These are phyloP conservation scores for Platerodrilus igneus DNA, from an alignment of 2,888 invertebrate genomes.

Conservation along the genomic window DNA sequence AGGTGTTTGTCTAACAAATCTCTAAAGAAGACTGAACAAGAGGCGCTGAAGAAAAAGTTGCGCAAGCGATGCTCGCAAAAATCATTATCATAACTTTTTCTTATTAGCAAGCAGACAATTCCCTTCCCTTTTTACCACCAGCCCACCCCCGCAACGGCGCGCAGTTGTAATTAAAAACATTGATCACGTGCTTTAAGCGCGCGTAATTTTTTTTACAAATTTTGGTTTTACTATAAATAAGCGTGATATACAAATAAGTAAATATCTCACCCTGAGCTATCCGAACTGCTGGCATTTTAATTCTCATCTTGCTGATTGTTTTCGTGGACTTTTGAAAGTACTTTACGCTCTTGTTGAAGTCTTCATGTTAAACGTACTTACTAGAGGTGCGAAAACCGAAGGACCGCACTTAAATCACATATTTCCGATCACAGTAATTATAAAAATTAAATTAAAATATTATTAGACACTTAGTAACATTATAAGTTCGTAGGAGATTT, in stretches of 20 bases:
- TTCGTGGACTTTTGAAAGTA: too few relatives aligned
- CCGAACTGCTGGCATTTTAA: constrained; percentile 95
- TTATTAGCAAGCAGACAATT: constrained; percentile 49
- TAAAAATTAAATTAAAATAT: too few relatives aligned
- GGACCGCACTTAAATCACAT: too few relatives aligned
- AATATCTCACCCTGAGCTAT: constrained; percentile 87
- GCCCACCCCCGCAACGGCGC: constrained; percentile 32
- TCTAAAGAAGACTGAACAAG: constrained; percentile 34
- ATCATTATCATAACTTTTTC: constrained; percentile 49
- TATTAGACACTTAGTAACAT: too few relatives aligned
- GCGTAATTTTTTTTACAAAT: constrained; percentile 16
- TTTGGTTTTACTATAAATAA: background rate
- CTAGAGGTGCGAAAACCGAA: too few relatives aligned
- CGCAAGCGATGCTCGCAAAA: constrained; percentile 46
- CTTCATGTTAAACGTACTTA: too few relatives aligned
- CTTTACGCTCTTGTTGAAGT: too few relatives aligned
- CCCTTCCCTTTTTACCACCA: constrained; percentile 35
- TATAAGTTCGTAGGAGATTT: background rate
- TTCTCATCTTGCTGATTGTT: constrained; percentile 82
- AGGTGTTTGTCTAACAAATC: constrained; percentile 30
- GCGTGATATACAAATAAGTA: too few relatives aligned
- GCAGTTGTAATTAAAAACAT: constrained; percentile 39
- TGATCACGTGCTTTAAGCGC: constrained; percentile 37
- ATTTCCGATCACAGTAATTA: too few relatives aligned
- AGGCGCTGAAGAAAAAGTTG: constrained; percentile 39